These are phyloP conservation scores for Alosa sapidissima DNA, from an alignment of 2,797 vertebrate genomes.

Conservation along the genomic window DNA sequence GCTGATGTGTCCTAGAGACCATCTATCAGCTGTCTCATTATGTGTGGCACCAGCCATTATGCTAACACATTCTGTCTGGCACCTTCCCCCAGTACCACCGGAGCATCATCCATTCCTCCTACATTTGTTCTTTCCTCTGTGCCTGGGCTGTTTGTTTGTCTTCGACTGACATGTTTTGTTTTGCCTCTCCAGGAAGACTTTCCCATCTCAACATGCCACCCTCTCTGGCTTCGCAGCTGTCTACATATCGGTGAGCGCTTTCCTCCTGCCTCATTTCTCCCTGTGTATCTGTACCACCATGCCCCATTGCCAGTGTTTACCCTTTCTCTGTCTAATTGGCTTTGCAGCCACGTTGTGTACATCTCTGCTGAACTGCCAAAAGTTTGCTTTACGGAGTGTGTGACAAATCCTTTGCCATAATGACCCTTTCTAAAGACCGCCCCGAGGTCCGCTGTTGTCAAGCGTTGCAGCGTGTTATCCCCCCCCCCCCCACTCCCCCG, in stretches of 20 bases:
- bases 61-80: neutral
- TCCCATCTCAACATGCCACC: slow-evolving; percentile 96
- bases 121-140: neutral
- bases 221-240: slow-evolving; percentile 94
- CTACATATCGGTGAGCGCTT: slow-evolving; percentile 91
- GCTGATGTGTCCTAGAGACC: neutral
- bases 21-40: neutral
- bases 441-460: neutral
- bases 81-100: neutral
- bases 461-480: neutral
- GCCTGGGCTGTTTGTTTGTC: neutral
- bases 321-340: neutral
- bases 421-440: neutral
- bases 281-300: neutral
- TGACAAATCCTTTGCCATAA: neutral
- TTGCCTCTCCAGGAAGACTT: slow-evolving; percentile 84
- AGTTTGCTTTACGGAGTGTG: neutral
- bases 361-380: neutral
- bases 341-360: neutral
- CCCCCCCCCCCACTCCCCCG: neutral
- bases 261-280: neutral
- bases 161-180: slow-evolving; percentile 4
- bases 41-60: neutral
- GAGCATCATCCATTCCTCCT: neutral
- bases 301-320: neutral